Percentiles rank a stretch among this genome's conserved stretches.
Evolutionary conservation across 1,140 invertebrate species (phyloP).

Genomic region (Diorhabda carinulata): DNA sequence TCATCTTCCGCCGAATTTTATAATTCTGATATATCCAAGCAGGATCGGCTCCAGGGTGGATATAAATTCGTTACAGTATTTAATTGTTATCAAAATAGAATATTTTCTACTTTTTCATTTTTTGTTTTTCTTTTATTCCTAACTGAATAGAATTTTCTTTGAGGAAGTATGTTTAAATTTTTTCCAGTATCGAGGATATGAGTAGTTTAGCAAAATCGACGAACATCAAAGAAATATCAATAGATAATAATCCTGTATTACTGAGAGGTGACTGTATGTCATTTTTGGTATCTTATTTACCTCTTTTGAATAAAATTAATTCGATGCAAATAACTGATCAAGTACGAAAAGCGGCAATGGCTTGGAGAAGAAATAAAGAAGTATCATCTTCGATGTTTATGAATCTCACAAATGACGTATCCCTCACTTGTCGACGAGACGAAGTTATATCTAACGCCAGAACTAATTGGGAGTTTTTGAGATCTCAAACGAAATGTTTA

Average conservation of each 20-base stretch:
- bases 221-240: slow-evolving; percentile 73
- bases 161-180: slow-evolving; percentile 11
- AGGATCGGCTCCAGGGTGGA: no score
- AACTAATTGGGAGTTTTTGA: slow-evolving; percentile 74
- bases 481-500: slow-evolving; percentile 58
- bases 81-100: no score
- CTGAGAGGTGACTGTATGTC: slow-evolving; percentile 69
- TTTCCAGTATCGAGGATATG: slow-evolving; percentile 75
- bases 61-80: no score
- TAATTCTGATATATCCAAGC: no score
- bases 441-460: slow-evolving; percentile 77
- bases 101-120: no score
- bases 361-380: slow-evolving; percentile 73
- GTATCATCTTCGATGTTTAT: slow-evolving; percentile 62
- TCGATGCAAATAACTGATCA: slow-evolving; percentile 74
- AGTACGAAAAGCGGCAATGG: slow-evolving; percentile 63
- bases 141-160: slow-evolving; percentile 5
- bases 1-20: no score
- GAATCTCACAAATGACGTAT: slow-evolving; percentile 63
- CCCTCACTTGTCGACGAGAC: slow-evolving; percentile 63
- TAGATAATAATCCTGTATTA: slow-evolving; percentile 82
- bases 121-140: no score
- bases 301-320: slow-evolving; percentile 64
- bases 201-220: slow-evolving; percentile 68
- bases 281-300: slow-evolving; percentile 74